phyloP scores from a whole-genome alignment of 2,888 invertebrate genomes.

The Asteroscopus sphinx region DNA sequence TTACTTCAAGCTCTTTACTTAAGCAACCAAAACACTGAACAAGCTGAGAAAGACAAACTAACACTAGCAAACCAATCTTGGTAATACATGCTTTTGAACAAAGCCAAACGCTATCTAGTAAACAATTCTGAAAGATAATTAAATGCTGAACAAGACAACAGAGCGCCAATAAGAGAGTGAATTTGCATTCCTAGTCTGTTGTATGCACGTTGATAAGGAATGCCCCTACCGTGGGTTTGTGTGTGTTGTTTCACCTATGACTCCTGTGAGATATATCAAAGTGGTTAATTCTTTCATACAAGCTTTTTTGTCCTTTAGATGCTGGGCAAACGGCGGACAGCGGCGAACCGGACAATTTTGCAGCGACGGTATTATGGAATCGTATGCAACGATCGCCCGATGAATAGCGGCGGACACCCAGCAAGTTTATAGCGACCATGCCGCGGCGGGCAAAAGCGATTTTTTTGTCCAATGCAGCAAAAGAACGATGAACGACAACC shows the following conservation, averaged over 20 bases:
- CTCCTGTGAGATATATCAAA: neutral
- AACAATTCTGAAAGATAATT: conserved; percentile 59
- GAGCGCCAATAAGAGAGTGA: conserved; percentile 59
- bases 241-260: neutral
- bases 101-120: conserved; percentile 47
- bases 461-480: no score
- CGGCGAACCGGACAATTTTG: no score
- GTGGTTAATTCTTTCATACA: neutral
- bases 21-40: neutral
- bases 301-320: no score
- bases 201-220: conserved; percentile 64
- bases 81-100: conserved; percentile 29
- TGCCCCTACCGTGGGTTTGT: conserved; percentile 26
- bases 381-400: no score
- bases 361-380: no score
- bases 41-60: conserved; percentile 18
- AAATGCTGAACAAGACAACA: conserved; percentile 55
- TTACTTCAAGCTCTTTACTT: no score
- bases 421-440: no score
- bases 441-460: no score
- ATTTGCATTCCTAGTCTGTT: conserved; percentile 65
- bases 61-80: conserved; percentile 25
- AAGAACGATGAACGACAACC: no score
- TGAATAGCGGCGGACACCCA: no score
- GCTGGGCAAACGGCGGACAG: no score